These are phyloP conservation scores for Mycalesis mineus DNA, from an alignment of 2,888 invertebrate genomes.

Conservation along the genomic window DNA sequence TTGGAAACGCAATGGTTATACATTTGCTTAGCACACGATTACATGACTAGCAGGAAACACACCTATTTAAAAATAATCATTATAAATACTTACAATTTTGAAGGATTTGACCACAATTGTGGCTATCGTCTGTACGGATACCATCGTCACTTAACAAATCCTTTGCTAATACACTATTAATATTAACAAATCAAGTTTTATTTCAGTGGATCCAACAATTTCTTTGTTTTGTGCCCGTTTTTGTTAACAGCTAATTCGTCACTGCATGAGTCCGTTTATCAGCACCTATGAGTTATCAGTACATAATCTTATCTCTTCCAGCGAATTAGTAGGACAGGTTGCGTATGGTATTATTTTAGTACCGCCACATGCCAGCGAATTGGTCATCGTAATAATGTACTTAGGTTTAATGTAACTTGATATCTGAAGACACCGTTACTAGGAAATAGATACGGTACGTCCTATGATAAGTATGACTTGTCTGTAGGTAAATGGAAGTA, in stretches of 20 bases:
- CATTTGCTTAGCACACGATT: too few relatives aligned
- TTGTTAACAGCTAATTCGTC: constrained; percentile 50
- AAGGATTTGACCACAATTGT: constrained; percentile 88
- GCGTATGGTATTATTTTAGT: constrained; percentile 32
- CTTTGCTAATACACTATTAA: constrained; percentile 33
- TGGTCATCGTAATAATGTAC: constrained; percentile 1
- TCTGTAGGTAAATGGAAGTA: too few relatives aligned
- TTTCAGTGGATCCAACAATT: constrained; percentile 27
- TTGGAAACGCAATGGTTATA: too few relatives aligned
- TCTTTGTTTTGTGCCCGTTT: constrained; percentile 58
- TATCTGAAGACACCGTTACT: not conserved
- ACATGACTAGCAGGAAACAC: too few relatives aligned
- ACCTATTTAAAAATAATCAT: not conserved
- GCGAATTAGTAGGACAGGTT: constrained; percentile 71
- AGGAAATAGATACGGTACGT: not conserved
- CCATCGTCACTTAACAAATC: constrained; percentile 79
- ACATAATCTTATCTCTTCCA: constrained; percentile 66
- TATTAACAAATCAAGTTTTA: constrained; percentile 11
- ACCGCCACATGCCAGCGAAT: not conserved
- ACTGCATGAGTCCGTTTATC: constrained; percentile 64
- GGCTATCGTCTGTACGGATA: constrained; percentile 88
- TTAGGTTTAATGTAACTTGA: not conserved
- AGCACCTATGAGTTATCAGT: constrained; percentile 53
- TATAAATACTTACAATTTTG: constrained; percentile 85
- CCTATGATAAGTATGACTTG: too few relatives aligned